These are phyloP conservation scores for Dendropsophus ebraccatus DNA, from an alignment of 2,113 vertebrate species.

Conservation along the genomic window DNA sequence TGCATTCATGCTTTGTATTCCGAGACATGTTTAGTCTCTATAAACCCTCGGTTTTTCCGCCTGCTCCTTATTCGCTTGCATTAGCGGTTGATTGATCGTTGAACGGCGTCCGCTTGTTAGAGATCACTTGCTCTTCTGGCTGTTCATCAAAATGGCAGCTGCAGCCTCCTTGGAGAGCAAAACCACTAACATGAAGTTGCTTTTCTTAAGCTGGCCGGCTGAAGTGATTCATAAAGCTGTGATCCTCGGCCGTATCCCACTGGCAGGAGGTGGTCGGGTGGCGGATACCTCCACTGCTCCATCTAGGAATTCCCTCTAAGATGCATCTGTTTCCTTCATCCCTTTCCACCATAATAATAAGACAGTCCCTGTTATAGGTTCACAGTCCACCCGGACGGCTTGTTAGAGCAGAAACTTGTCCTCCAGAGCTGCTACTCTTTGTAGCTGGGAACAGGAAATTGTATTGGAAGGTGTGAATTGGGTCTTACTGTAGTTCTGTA, in stretches of 20 bases:
- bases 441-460: too few relatives aligned
- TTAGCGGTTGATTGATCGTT: background rate
- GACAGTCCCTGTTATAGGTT: too few relatives aligned
- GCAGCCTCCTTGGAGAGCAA: slow-evolving; percentile 24
- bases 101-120: slow-evolving; percentile 20
- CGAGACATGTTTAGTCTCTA: background rate
- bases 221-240: background rate
- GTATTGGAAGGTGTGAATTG: too few relatives aligned
- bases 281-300: background rate
- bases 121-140: slow-evolving; percentile 26
- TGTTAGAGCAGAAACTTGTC: too few relatives aligned
- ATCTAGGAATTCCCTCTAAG: background rate
- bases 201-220: slow-evolving; percentile 9
- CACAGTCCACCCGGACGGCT: too few relatives aligned
- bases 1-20: background rate
- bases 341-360: too few relatives aligned
- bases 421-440: too few relatives aligned
- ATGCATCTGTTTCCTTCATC: background rate
- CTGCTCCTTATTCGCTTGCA: background rate
- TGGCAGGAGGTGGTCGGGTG: background rate
- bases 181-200: slow-evolving; percentile 20
- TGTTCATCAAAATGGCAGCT: slow-evolving; percentile 43
- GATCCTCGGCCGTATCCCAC: background rate
- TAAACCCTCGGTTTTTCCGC: background rate
- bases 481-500: too few relatives aligned